Evolutionary conservation across 2,113 vertebrate species (phyloP).

Genomic region (Protobothrops mucrosquamatus): DNA sequence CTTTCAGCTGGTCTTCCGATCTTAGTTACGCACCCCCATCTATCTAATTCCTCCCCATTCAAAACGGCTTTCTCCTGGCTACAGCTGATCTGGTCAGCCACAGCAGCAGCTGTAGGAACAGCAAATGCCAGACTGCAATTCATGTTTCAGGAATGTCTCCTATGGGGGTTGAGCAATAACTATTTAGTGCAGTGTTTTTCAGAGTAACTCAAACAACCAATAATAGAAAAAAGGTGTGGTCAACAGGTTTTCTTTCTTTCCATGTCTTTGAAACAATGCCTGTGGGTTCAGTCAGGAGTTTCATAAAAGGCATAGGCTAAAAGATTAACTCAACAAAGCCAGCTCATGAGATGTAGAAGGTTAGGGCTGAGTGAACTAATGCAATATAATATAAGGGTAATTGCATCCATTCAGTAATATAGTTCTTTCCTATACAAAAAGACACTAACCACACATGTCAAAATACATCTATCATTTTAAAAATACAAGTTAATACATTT

Average conservation of each 20-base stretch:
- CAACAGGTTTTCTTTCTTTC: constrained; percentile 46
- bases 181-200: constrained; percentile 55
- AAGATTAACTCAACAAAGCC: constrained; percentile 27
- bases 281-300: neutral
- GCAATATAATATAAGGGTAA: neutral
- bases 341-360: neutral
- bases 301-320: neutral
- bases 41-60: constrained; percentile 10
- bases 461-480: neutral
- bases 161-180: constrained; percentile 58
- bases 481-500: neutral
- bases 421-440: neutral
- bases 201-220: constrained; percentile 54
- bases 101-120: constrained; percentile 57
- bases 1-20: neutral
- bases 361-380: neutral
- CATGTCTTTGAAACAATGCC: constrained; percentile 41
- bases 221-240: constrained; percentile 46
- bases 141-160: constrained; percentile 67
- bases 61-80: constrained; percentile 17
- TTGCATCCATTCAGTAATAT: neutral
- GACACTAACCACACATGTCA: neutral
- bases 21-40: neutral
- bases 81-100: constrained; percentile 47
- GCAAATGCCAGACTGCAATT: constrained; percentile 59